Evolutionary conservation across 2,113 vertebrate genomes (phyloP), one percentile per base, ranked within the genome.

Genomic region (Triplophysa tibetana): DNA sequence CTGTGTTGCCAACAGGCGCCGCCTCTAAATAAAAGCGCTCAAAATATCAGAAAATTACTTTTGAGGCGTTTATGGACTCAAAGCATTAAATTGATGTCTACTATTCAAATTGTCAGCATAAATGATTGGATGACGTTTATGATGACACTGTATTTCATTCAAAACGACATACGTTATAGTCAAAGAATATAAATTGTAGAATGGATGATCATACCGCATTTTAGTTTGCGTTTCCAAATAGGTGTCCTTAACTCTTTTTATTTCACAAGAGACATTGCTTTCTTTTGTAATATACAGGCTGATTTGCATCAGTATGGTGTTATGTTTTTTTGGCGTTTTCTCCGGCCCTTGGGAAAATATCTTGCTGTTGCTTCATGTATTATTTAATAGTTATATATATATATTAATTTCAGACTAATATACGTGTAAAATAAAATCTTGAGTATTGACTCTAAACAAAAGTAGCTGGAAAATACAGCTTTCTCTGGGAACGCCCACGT

Each of bases 11-110:
- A 90, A 89, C 88, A 93, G 93, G 93, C 92, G 74, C 93, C 93
- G 92, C 93, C 93, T 93, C 93, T 92, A 91, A 92, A 92, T 91
- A 92, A 90, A 33, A 91, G 86, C 90, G 88, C 87, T 85, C 86
- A 89, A 87, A 91, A 92, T 83, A 84, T 90, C 87, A 90, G 85
- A 88, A 89, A 86, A 81, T 82, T 82, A 84, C 85, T 91, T 89
- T 91, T 86, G 83, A 89, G 87, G 89, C 89, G 89, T 88, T 90
- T 89, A 86, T 85, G 87, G 77, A 63, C 85, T 70, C 43, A 83
- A 81, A 84, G 54, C 86, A 77, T 80, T 83, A 11, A 10, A 19
- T 69, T 48, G 67, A 26, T 63, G 68, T 78, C 41, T 38, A 68
- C 84, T 77, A 78, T 79, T 68, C 43, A 77, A 68, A 60, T 62